These are phyloP conservation scores for Adineta ricciae DNA, from an alignment of 2,888 invertebrate species.

Conservation along the genomic window DNA sequence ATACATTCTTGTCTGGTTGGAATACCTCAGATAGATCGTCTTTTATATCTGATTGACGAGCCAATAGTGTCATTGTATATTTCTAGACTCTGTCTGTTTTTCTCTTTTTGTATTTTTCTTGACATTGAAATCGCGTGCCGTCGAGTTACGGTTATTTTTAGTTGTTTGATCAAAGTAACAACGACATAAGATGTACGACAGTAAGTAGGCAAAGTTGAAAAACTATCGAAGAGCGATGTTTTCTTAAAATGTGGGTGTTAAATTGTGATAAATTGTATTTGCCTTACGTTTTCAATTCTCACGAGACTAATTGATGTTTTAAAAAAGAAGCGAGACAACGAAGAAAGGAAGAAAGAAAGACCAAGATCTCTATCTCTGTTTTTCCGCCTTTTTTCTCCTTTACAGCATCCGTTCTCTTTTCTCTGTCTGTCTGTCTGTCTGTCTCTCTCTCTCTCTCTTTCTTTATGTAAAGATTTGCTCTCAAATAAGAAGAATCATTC, in stretches of 20 bases:
- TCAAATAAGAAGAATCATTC: background rate
- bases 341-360: background rate
- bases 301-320: background rate
- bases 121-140: background rate
- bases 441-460: background rate
- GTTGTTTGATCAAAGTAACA: background rate
- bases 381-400: background rate
- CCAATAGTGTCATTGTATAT: background rate
- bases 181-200: background rate
- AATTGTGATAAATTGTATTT: background rate
- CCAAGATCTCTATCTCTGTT: background rate
- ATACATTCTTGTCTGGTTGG: background rate
- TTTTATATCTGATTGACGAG: background rate
- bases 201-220: no score
- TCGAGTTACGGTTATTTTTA: background rate
- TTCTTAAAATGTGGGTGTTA: background rate
- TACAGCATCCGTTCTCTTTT: background rate
- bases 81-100: background rate
- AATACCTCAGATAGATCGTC: background rate
- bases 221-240: background rate
- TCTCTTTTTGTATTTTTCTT: background rate
- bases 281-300: background rate
- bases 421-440: background rate
- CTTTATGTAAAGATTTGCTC: background rate
- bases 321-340: no score